phyloP scores from a whole-genome alignment of 1,140 invertebrate species.

The Cotesia typhae region DNA sequence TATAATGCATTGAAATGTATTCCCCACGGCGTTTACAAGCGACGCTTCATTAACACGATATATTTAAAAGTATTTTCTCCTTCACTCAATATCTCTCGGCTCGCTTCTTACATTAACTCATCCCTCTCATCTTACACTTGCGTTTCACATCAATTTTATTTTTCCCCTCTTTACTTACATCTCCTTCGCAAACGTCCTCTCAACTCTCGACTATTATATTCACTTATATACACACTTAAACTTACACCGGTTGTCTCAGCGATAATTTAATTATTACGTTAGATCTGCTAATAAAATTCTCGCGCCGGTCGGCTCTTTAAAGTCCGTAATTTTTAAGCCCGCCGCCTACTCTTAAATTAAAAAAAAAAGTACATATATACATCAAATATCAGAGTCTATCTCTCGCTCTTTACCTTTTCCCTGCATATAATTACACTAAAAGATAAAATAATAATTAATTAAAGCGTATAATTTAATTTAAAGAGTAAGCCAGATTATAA shows the following conservation, averaged over 20 bases:
- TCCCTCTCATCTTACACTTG: no score
- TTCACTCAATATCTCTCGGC: no score
- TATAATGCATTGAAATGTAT: constrained; percentile 58
- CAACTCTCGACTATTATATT: neutral
- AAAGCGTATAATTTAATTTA: neutral
- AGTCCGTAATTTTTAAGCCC: neutral
- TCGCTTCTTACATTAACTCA: no score
- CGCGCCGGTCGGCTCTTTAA: constrained; percentile 46
- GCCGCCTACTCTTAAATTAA: neutral
- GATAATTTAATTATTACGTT: constrained; percentile 62
- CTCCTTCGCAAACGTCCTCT: neutral
- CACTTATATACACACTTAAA: no score
- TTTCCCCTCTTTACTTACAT: no score
- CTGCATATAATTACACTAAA: no score
- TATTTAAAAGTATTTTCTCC: constrained; percentile 24
- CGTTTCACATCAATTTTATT: no score
- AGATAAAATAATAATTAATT: no score
- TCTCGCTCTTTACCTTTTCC: no score
- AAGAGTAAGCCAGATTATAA: constrained; percentile 12
- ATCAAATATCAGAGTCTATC: no score
- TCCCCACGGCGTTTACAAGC: constrained; percentile 48
- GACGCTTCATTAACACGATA: constrained; percentile 56
- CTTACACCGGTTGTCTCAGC: constrained; percentile 27
- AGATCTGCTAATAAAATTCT: constrained; percentile 58
- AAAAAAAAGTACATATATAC: no score